phyloP scores from a whole-genome alignment of 1,140 invertebrate genomes.

The Drosophila chauvacae region DNA sequence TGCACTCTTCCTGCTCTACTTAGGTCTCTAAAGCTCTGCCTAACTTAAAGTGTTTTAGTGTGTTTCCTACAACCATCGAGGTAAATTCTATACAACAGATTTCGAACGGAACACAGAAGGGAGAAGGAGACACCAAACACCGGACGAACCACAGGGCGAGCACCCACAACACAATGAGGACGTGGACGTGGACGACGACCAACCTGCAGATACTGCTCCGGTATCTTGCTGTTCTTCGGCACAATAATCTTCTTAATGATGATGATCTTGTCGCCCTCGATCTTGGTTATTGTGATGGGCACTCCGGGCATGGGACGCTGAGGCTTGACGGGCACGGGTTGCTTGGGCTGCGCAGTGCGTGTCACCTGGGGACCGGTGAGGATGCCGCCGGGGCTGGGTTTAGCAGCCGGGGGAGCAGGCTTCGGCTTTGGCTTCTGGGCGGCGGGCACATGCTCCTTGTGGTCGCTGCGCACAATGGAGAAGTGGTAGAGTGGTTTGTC shows the following conservation, averaged over 20 bases:
- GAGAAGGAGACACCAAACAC: conserved; percentile 34
- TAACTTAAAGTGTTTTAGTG: background rate
- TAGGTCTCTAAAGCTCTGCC: background rate
- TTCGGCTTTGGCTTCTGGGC: conserved; percentile 73
- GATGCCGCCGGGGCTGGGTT: conserved; percentile 71
- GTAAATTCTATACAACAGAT: conserved; percentile 55
- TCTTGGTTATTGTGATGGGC: conserved; percentile 81
- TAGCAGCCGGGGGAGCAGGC: conserved; percentile 58
- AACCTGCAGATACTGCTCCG: conserved; percentile 84
- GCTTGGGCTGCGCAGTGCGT: conserved; percentile 42
- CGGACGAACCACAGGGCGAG: conserved; percentile 38
- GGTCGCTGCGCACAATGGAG: conserved; percentile 75
- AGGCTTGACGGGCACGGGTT: conserved; percentile 51
- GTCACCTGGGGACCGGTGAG: conserved; percentile 71
- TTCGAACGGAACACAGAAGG: conserved; percentile 48
- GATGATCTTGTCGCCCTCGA: conserved; percentile 84
- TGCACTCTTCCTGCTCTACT: background rate
- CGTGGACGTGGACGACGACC: conserved; percentile 56
- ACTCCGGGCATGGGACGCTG: conserved; percentile 67
- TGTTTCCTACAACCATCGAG: conserved; percentile 35
- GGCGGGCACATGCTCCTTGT: conserved; percentile 72
- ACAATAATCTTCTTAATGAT: conserved; percentile 83
- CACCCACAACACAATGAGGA: conserved; percentile 34
- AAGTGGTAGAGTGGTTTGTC: conserved; percentile 80
- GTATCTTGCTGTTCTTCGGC: conserved; percentile 84